Evolutionary conservation across 2,797 vertebrate species (phyloP).

Genomic region (Ciconia nigra): DNA sequence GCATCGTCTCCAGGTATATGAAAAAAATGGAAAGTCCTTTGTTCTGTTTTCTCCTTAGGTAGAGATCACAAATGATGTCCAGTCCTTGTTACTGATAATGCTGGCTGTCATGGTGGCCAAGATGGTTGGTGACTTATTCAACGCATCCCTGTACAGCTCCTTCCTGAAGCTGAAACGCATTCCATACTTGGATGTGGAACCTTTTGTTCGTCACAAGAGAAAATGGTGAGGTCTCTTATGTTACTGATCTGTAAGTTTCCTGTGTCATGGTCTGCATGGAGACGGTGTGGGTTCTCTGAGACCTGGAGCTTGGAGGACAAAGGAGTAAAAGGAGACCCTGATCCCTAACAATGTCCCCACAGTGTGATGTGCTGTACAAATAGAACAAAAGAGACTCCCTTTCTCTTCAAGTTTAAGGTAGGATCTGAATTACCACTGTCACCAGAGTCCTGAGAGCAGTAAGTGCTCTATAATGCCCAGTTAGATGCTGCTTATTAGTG

Average conservation of each 20-base stretch:
- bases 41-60: conserved; percentile 16
- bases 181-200: conserved; percentile 32
- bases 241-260: neutral
- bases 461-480: neutral
- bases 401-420: neutral
- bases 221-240: conserved; percentile 8
- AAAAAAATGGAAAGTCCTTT: neutral
- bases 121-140: conserved; percentile 39
- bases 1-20: neutral
- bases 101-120: conserved; percentile 40
- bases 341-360: neutral
- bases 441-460: neutral
- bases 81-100: conserved; percentile 36
- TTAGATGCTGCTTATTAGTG: neutral
- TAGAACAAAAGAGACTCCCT: neutral
- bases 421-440: neutral
- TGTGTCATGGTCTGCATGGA: neutral
- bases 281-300: neutral
- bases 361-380: neutral
- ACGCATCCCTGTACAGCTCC: neutral
- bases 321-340: neutral
- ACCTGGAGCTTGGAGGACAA: neutral
- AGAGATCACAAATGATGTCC: conserved; percentile 60
- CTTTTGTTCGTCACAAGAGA: neutral
- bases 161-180: conserved; percentile 59